Base-by-base conservation (phyloP, 1,140 invertebrate genomes). In the Drosophila repletoides region DNA sequence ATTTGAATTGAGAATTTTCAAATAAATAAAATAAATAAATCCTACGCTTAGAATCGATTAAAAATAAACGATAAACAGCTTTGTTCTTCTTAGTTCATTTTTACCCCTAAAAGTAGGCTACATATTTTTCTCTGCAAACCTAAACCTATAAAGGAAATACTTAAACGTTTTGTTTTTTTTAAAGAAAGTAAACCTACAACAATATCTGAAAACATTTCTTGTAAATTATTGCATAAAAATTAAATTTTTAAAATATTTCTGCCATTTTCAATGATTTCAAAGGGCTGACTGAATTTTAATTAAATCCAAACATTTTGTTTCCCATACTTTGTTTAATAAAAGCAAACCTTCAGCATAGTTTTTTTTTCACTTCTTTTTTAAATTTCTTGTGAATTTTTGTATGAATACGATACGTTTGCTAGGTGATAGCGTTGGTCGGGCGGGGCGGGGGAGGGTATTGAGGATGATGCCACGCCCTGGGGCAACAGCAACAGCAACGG, bases 391-490 rank as follows among this genome's bases (percentile, higher is more conserved):
- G 15, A 36, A 34, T 51, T 51, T 36, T 34, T 22, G 2, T 17
- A 33, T 33, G 12, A 4, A 45, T 26, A 15, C 9, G 17, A 48
- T 49, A 19, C 17, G 28, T 49, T 9, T 49, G 46, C n/a, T 49
- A 12, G 22, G 5, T 33, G 9, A 12, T 33, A 29, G 28, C 4
- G 6, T 29, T 3, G 2, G 31, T 34, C n/a, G 33, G 33, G 12
- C 15, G 33, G n/a, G 33, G 12, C 10, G 2, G 9, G 9, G 24
- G n/a, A 15, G 40, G 38, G 12, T 17, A 26, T 24, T 15, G 5
- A 6, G 31, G 21, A 4, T 29, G 12, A 3, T 46, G 45, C 48
- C 64, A 72, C 69, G 58, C 65, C 51, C 33, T 17, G 17, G 12
- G 61, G 61, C 60, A 64, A 56, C n/a, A n/a, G n/a, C n/a, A n/a